phyloP scores from a whole-genome alignment of 2,888 invertebrate genomes.

The Oxycera nigricornis region DNA sequence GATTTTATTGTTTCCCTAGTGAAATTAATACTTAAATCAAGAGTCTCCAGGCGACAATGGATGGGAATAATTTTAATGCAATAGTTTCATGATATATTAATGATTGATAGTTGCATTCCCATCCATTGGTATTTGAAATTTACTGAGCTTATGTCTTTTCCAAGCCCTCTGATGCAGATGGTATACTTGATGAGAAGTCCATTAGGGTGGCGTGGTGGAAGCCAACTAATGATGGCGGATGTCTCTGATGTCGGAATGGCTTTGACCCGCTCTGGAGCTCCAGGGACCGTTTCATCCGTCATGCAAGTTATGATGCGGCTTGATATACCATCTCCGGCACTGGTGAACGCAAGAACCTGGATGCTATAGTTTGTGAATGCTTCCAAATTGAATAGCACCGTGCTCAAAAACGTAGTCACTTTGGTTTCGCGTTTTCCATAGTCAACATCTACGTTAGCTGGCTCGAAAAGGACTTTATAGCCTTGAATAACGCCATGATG shows the following conservation, averaged over 20 bases:
- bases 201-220: constrained; percentile 69
- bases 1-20: constrained; percentile 16
- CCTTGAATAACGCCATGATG: constrained; percentile 76
- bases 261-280: constrained; percentile 69
- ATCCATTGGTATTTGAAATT: not conserved
- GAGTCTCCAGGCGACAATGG: not conserved
- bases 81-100: not conserved
- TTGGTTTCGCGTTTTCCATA: constrained; percentile 63
- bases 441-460: constrained; percentile 58
- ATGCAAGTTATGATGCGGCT: constrained; percentile 66
- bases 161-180: constrained; percentile 66
- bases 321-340: constrained; percentile 68
- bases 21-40: not conserved
- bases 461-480: constrained; percentile 78
- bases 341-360: constrained; percentile 69
- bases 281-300: constrained; percentile 69
- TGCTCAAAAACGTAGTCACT: constrained; percentile 64
- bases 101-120: not conserved
- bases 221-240: constrained; percentile 70
- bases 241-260: constrained; percentile 67
- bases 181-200: constrained; percentile 70
- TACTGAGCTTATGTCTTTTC: constrained; percentile 55
- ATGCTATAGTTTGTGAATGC: constrained; percentile 72
- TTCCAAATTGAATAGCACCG: constrained; percentile 66
- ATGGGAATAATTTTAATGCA: not conserved